A percentile compares a stretch with the other conserved stretches of the same genome.
Conservation (phyloP, 2,888 invertebrate species). For the Trimorus sp. region DNA sequence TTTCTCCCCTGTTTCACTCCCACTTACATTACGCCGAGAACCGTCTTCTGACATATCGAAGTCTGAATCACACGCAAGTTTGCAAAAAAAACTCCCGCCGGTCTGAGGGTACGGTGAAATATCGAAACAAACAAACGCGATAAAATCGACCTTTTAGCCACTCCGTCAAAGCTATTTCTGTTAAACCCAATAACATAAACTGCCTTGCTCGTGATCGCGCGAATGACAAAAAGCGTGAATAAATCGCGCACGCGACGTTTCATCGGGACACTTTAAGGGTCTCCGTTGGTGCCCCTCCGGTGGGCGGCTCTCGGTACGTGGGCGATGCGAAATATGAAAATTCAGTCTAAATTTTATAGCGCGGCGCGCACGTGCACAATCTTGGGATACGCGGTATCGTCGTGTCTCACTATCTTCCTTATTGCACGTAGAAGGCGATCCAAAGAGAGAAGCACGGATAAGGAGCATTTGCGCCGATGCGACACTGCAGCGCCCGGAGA, state of each 20-base stretch:
- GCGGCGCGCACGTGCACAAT: slow-evolving; percentile 65
- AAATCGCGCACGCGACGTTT: slow-evolving; percentile 30
- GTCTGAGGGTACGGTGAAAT: too few species aligned
- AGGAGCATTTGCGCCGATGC: slow-evolving; percentile 62
- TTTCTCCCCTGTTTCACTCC: too few species aligned
- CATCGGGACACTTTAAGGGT: slow-evolving; percentile 13
- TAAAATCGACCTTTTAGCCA: too few species aligned
- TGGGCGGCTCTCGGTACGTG: slow-evolving; percentile 59
- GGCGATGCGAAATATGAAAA: slow-evolving; percentile 67
- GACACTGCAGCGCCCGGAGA: slow-evolving; percentile 57
- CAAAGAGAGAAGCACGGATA: slow-evolving; percentile 65
- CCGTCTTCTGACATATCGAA: too few species aligned
- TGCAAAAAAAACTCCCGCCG: too few species aligned
- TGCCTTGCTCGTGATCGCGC: slow-evolving; percentile 11
- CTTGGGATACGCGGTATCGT: slow-evolving; percentile 58
- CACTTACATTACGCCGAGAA: too few species aligned
- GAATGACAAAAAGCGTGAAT: slow-evolving; percentile 20
- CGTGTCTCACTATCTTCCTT: slow-evolving; percentile 74
- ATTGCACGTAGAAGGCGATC: slow-evolving; percentile 70
- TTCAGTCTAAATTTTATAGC: slow-evolving; percentile 68
- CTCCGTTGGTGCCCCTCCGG: slow-evolving; percentile 22
- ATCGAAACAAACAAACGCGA: too few species aligned
- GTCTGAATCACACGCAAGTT: too few species aligned
- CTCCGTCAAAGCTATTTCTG: too few species aligned
- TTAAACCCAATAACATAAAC: slow-evolving; percentile 19